Conservation (phyloP, 92 coral and sea anemone genomes). For the Siderastrea siderea region DNA sequence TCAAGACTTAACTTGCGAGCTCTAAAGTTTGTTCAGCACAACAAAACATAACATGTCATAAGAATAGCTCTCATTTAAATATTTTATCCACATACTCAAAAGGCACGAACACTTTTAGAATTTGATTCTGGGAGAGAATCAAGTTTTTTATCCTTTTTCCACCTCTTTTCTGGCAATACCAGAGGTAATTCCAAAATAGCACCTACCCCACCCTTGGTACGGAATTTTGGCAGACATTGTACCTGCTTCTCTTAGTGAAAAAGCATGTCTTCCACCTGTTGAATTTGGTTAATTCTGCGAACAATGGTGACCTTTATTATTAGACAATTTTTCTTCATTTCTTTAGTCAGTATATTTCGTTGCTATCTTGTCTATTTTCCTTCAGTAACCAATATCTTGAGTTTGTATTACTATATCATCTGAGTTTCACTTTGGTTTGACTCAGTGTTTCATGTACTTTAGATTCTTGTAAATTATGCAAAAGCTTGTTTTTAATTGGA, state of each 20-base stretch:
- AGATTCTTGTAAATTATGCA: slow-evolving; percentile 35
- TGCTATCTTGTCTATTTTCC: neutral
- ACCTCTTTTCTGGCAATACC: no score
- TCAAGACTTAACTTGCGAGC: no score
- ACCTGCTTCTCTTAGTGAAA: neutral
- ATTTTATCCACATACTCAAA: no score
- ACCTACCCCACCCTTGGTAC: neutral
- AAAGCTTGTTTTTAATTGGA: slow-evolving; percentile 32
- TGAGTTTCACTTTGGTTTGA: neutral
- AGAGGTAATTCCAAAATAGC: no score
- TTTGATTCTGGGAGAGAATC: no score
- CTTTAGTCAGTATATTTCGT: neutral
- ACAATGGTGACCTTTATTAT: slow-evolving; percentile 1
- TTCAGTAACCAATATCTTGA: neutral
- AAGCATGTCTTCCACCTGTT: slow-evolving; percentile 32
- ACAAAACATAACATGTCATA: no score
- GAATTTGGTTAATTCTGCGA: slow-evolving; percentile 9
- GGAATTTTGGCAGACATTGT: neutral
- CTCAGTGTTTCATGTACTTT: neutral
- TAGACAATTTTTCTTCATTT: neutral
- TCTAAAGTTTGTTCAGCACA: no score
- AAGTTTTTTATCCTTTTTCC: no score
- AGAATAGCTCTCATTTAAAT: no score
- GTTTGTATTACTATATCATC: neutral
- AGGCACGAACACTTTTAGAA: no score